These are phyloP conservation scores for Eurypyga helias DNA, from an alignment of 2,113 vertebrate genomes.

Conservation along the genomic window DNA sequence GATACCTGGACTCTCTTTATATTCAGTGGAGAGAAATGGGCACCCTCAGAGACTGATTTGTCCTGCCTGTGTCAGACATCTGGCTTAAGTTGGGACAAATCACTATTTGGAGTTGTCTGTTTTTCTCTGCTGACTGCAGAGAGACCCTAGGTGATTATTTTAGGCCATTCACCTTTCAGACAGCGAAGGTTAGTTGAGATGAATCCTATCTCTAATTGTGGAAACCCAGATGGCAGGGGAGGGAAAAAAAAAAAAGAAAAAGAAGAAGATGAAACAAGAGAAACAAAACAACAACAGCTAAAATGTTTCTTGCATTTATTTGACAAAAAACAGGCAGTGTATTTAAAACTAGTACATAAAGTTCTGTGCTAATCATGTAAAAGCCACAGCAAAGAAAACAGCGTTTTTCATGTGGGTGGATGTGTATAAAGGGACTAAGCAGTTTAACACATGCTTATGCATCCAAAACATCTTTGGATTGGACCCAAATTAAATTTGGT, in stretches of 20 bases:
- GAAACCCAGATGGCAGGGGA: slow-evolving; percentile 47
- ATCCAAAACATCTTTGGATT: slow-evolving; percentile 32
- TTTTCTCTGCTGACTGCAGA: slow-evolving; percentile 55
- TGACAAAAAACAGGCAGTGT: background rate
- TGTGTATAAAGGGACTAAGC: background rate
- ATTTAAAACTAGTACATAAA: background rate
- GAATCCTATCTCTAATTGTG: slow-evolving; percentile 60
- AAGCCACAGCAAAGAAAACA: background rate
- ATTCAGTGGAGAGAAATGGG: slow-evolving; percentile 18
- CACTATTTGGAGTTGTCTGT: slow-evolving; percentile 35
- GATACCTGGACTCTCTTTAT: background rate
- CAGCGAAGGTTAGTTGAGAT: slow-evolving; percentile 64
- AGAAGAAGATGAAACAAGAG: background rate
- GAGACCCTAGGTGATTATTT: slow-evolving; percentile 61
- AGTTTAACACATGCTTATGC: background rate
- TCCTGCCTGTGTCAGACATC: slow-evolving; percentile 42
- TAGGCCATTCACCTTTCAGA: slow-evolving; percentile 60
- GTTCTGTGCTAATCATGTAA: background rate
- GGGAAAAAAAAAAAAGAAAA: background rate
- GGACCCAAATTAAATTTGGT: slow-evolving; percentile 47
- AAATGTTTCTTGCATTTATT: background rate
- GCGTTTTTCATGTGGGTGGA: background rate
- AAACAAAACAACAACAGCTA: background rate
- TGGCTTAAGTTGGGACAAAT: slow-evolving; percentile 59
- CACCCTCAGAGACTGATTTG: slow-evolving; percentile 47